These are phyloP conservation scores for Leucoraja erinaceus DNA, from an alignment of 2,113 vertebrate species.

Conservation along the genomic window DNA sequence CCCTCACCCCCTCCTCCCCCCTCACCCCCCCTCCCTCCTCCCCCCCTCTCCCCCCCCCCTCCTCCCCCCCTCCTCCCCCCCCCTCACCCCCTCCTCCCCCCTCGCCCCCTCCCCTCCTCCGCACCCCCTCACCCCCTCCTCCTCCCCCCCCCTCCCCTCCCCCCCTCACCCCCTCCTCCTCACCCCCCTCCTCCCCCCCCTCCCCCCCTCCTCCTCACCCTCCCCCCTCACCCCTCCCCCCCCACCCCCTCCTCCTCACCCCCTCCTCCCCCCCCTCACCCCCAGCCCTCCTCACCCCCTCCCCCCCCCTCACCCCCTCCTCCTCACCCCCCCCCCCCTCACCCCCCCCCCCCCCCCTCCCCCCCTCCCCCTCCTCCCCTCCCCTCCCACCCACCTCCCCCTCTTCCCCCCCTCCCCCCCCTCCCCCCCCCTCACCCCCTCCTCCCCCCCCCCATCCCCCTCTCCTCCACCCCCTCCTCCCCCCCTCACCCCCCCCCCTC, in stretches of 20 bases:
- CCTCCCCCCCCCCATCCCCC: rapidly evolving
- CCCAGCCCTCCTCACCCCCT: too few relatives aligned
- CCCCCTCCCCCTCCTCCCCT: not conserved
- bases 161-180: too few relatives aligned
- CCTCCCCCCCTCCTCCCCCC: not conserved
- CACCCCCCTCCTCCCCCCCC: not conserved
- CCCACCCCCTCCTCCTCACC: not conserved
- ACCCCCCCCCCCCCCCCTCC: too few relatives aligned
- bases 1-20: too few relatives aligned
- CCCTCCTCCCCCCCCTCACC: not conserved
- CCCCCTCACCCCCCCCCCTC: not conserved
- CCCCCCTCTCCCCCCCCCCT: not conserved
- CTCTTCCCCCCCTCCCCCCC: too few relatives aligned
- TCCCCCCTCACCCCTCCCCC: too few relatives aligned
- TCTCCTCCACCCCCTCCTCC: not conserved
- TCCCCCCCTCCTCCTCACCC: too few relatives aligned
- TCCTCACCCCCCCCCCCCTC: rapidly evolving
- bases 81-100: not conserved
- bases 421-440: not conserved
- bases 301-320: not conserved
- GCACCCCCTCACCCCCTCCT: too few relatives aligned
- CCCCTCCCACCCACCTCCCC: not conserved
- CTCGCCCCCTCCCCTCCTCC: not conserved
- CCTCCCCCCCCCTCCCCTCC: too few relatives aligned
- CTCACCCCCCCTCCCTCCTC: too few relatives aligned